Conservation (phyloP, 2,113 vertebrate species). For the Burhinus bistriatus region DNA sequence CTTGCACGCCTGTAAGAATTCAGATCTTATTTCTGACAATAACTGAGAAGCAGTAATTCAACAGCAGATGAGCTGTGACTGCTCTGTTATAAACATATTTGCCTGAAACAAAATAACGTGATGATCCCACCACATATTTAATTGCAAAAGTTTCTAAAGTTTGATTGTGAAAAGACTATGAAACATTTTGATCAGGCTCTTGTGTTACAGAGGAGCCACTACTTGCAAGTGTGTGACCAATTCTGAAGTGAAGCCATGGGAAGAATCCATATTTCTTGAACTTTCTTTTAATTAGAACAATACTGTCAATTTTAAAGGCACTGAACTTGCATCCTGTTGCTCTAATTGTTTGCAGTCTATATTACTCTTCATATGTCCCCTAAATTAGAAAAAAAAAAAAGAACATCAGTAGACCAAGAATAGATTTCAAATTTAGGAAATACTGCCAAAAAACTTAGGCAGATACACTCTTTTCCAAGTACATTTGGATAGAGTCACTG, state of each 20-base stretch:
- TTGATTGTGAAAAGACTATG: not conserved
- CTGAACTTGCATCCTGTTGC: not conserved
- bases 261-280: not conserved
- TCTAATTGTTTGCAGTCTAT: not conserved
- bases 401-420: not conserved
- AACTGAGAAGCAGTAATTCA: constrained; percentile 20
- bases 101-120: not conserved
- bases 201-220: not conserved
- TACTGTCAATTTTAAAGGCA: not conserved
- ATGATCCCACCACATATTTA: constrained; percentile 2
- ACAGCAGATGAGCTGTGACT: constrained; percentile 33
- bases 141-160: not conserved
- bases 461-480: not conserved
- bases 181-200: not conserved
- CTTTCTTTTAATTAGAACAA: not conserved
- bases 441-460: not conserved
- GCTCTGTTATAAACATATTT: not conserved
- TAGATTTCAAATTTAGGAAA: not conserved
- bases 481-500: not conserved
- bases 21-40: constrained; percentile 1
- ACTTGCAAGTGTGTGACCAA: not conserved
- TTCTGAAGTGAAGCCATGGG: not conserved
- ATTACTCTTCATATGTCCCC: not conserved
- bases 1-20: not conserved
- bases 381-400: not conserved